phyloP scores from a whole-genome alignment of 2,888 invertebrate genomes.

The Diaperis boleti region DNA sequence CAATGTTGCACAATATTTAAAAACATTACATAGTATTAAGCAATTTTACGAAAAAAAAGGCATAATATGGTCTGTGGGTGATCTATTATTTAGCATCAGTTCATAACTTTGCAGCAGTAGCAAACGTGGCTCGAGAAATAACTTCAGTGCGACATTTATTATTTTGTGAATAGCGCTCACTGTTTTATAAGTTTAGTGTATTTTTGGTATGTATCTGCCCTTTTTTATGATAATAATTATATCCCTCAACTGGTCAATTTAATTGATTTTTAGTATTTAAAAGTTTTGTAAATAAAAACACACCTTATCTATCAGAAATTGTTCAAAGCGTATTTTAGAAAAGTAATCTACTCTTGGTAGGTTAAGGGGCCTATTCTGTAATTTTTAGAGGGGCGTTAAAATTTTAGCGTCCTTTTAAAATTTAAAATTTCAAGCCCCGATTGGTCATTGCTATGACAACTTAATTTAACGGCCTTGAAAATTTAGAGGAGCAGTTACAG shows the following conservation, averaged over 20 bases:
- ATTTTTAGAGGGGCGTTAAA: too few species aligned
- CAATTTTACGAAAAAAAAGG: not conserved
- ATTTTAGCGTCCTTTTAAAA: not conserved
- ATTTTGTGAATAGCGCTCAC: not conserved
- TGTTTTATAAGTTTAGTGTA: not conserved
- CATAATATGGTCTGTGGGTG: not conserved
- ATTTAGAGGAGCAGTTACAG: too few species aligned
- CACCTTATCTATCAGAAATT: not conserved
- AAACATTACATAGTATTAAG: not conserved
- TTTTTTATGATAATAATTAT: too few species aligned
- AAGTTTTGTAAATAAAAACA: not conserved
- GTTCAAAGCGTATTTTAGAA: not conserved
- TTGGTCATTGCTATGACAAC: too few species aligned
- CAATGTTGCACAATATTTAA: not conserved
- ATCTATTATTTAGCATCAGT: too few species aligned
- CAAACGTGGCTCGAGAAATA: not conserved
- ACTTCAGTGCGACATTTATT: not conserved
- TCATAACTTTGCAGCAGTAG: too few species aligned
- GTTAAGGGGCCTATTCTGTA: too few species aligned
- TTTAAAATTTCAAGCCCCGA: too few species aligned
- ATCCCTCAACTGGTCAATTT: too few species aligned
- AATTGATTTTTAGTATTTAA: not conserved
- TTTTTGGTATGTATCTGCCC: not conserved
- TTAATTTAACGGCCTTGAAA: too few species aligned
- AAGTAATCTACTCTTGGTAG: too few species aligned